Percentiles rank a stretch among this genome's conserved stretches.
Evolutionary conservation across 2,888 invertebrate genomes (phyloP).

Genomic region (Autographa pulchrina): DNA sequence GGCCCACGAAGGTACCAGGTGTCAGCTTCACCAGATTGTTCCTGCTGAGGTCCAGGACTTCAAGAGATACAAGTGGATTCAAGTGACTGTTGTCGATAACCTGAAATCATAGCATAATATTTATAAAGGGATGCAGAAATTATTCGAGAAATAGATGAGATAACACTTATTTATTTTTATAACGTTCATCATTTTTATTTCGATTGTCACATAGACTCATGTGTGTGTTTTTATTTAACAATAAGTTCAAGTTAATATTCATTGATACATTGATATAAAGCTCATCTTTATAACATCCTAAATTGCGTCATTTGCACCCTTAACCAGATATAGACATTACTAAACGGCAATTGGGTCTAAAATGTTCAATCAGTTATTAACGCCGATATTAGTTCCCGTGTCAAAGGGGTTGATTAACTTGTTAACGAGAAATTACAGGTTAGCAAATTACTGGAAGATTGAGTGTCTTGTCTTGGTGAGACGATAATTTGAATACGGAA

Average conservation of each 20-base stretch:
- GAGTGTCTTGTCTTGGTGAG: constrained; percentile 29
- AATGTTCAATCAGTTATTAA: constrained; percentile 48
- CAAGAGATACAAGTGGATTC: constrained; percentile 91
- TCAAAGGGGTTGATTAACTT: constrained; percentile 56
- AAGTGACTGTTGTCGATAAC: constrained; percentile 93
- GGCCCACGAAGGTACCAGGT: constrained; percentile 94
- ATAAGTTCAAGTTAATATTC: not conserved
- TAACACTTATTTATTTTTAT: not conserved
- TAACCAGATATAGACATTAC: constrained; percentile 2
- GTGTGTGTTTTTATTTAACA: not conserved
- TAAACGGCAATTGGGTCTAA: constrained; percentile 18
- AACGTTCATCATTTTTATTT: not conserved
- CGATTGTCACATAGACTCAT: too few relatives aligned
- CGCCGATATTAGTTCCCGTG: constrained; percentile 48
- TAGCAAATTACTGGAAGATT: constrained; percentile 49
- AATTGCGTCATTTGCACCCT: not conserved
- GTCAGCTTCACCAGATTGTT: constrained; percentile 95
- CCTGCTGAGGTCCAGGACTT: constrained; percentile 94
- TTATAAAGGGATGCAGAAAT: not conserved
- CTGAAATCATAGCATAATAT: constrained; percentile 81
- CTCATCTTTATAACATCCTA: not conserved
- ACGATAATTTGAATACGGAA: constrained; percentile 31
- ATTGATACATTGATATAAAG: not conserved
- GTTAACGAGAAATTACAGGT: constrained; percentile 54
- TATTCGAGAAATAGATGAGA: not conserved